Percentiles rank a stretch among this genome's conserved stretches.
These are phyloP conservation scores for Standfussiana lucernea DNA, from an alignment of 2,888 invertebrate genomes.

Conservation along the genomic window DNA sequence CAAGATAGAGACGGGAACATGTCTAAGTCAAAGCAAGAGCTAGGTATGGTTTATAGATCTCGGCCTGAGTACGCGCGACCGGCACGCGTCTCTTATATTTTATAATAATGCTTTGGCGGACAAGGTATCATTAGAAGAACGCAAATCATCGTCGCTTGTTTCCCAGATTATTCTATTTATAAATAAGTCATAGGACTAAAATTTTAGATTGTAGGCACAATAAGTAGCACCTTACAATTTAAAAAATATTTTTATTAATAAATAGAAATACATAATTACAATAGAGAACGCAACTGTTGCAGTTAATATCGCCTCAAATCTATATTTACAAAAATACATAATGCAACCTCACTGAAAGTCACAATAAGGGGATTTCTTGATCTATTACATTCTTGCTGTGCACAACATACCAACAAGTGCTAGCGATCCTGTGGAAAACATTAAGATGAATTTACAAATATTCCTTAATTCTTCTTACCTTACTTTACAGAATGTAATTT, in stretches of 20 bases:
- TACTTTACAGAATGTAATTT: slow-evolving; percentile 55
- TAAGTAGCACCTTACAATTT: not conserved
- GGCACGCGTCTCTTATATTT: too few relatives aligned
- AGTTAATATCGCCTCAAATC: not conserved
- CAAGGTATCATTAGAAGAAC: too few relatives aligned
- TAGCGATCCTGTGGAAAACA: not conserved
- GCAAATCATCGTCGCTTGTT: not conserved
- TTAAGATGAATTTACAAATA: not conserved
- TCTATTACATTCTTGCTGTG: not conserved
- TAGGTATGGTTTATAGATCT: too few relatives aligned
- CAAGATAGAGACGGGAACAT: too few relatives aligned
- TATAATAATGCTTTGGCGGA: too few relatives aligned
- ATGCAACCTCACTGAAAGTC: not conserved
- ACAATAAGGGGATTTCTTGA: not conserved
- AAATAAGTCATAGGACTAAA: not conserved
- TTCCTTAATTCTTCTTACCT: not conserved
- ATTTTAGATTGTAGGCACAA: too few relatives aligned
- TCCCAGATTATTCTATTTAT: too few relatives aligned
- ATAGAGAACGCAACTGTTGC: not conserved
- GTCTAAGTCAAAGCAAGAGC: too few relatives aligned
- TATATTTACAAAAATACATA: slow-evolving; percentile 2
- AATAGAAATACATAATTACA: not conserved
- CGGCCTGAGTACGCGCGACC: too few relatives aligned
- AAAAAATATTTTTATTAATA: slow-evolving; percentile 7
- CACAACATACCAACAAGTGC: not conserved